These are phyloP conservation scores for Catonia carolina DNA, from an alignment of 2,888 invertebrate genomes.

Conservation along the genomic window DNA sequence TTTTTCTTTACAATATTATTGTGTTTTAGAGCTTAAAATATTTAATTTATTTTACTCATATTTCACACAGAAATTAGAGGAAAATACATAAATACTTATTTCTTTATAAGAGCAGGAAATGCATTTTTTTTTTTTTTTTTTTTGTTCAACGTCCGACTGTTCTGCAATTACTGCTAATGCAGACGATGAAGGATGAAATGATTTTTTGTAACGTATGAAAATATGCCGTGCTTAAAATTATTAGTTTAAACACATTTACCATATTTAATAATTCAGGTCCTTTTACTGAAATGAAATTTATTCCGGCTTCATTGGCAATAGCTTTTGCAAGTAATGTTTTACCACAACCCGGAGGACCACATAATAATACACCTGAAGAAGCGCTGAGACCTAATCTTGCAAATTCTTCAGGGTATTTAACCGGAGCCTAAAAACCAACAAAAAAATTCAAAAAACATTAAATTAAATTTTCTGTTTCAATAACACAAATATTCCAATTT, in stretches of 20 bases:
- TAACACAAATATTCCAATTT: constrained; percentile 11
- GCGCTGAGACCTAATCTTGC: constrained; percentile 68
- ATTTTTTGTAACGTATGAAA: no score
- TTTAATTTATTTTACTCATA: no score
- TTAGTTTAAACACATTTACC: constrained; percentile 60
- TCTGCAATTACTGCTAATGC: no score
- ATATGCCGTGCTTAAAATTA: no score
- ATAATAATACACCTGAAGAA: constrained; percentile 86
- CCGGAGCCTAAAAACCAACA: constrained; percentile 62
- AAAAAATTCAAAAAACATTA: constrained; percentile 2
- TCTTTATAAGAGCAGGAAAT: no score
- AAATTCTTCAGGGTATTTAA: constrained; percentile 76
- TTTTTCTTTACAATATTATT: no score
- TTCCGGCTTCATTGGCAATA: constrained; percentile 95
- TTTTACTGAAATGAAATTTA: constrained; percentile 98
- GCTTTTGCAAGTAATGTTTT: constrained; percentile 98
- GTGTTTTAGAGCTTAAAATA: no score
- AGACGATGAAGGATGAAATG: no score
- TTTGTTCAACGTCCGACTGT: no score
- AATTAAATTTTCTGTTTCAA: not conserved
- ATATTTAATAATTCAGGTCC: constrained; percentile 97
- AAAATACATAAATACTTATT: no score
- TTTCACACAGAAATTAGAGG: no score
- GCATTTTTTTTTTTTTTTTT: no score
- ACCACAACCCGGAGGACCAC: constrained; percentile 95